Conservation (phyloP, 1,140 invertebrate genomes). For the Drosophila equinoxialis region DNA sequence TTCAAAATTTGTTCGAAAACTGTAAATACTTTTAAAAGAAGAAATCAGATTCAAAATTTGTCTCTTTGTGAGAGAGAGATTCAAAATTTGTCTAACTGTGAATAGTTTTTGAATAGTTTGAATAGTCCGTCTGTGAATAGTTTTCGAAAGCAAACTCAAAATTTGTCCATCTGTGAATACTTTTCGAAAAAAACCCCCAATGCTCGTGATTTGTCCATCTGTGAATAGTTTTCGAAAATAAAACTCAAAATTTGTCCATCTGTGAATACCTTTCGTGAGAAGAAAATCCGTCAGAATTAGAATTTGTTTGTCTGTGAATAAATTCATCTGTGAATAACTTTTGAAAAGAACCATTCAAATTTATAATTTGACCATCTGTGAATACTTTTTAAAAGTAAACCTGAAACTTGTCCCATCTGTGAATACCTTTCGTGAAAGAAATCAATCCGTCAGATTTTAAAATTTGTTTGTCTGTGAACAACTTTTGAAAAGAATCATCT, state of each 20-base stretch:
- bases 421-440: background rate
- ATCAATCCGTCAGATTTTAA: background rate
- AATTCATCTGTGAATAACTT: background rate
- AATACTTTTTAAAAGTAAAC: background rate
- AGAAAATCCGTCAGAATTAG: background rate
- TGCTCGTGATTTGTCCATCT: too few species aligned
- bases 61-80: background rate
- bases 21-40: slow-evolving; percentile 23
- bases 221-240: background rate
- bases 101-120: too few species aligned
- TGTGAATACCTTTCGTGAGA: background rate
- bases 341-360: background rate
- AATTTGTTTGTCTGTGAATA: background rate
- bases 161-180: slow-evolving; percentile 8
- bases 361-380: too few species aligned
- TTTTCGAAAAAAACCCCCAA: background rate
- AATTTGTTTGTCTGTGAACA: background rate
- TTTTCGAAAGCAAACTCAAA: background rate
- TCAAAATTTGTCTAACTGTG: too few species aligned
- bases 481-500: background rate
- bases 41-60: background rate
- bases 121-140: background rate
- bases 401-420: background rate
- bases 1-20: slow-evolving; percentile 4
- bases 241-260: background rate